phyloP scores from a whole-genome alignment of 2,888 invertebrate species.

The Zaprionus bogoriensis region DNA sequence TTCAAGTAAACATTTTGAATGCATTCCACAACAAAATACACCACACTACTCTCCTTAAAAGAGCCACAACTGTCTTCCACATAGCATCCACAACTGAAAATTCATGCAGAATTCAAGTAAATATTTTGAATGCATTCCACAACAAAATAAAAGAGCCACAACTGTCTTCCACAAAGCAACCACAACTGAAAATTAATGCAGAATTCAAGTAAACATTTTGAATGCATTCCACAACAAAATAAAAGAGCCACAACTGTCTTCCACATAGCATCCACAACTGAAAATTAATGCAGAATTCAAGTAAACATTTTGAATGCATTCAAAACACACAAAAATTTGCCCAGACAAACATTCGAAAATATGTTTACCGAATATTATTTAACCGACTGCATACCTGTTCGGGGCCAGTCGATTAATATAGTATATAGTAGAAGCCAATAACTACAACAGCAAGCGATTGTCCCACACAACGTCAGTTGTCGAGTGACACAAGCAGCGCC shows the following conservation, averaged over 20 bases:
- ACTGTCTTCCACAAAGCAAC: too few relatives aligned
- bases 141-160: too few relatives aligned
- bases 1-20: too few relatives aligned
- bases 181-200: too few relatives aligned
- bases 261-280: background rate
- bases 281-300: background rate
- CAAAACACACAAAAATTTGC: background rate
- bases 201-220: too few relatives aligned
- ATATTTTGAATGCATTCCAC: too few relatives aligned
- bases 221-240: too few relatives aligned
- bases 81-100: too few relatives aligned
- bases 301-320: background rate
- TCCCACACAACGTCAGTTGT: conserved; percentile 31
- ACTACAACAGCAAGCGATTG: conserved; percentile 24
- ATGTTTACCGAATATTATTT: background rate
- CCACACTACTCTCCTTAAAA: too few relatives aligned
- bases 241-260: background rate
- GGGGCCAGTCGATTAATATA: conserved; percentile 8
- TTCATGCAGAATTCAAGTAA: too few relatives aligned
- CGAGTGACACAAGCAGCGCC: conserved; percentile 33
- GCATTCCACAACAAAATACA: too few relatives aligned
- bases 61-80: too few relatives aligned
- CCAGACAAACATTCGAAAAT: background rate
- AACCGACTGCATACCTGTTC: conserved; percentile 26
- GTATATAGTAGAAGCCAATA: conserved; percentile 26